A percentile compares a stretch with the other conserved stretches of the same genome.
Evolutionary conservation across 2,113 vertebrate species (phyloP).

Genomic region (Daphoenositta chrysoptera): DNA sequence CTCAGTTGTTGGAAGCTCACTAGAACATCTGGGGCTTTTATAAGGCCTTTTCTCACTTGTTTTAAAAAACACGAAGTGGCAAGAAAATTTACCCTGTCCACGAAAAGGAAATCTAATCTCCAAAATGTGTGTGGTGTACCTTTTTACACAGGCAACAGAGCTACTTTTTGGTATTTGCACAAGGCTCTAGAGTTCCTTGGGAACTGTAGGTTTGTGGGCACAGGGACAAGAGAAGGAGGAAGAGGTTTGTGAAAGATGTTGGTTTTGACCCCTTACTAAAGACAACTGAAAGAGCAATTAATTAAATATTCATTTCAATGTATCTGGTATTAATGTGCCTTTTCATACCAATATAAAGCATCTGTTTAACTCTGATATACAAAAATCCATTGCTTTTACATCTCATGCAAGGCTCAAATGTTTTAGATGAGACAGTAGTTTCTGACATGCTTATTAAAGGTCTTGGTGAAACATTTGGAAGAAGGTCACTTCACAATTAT

Average conservation of each 20-base stretch:
- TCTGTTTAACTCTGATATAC: not conserved
- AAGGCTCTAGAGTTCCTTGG: not conserved
- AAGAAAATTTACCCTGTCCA: not conserved
- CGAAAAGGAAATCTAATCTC: not conserved
- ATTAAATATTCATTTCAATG: not conserved
- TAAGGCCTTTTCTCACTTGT: not conserved
- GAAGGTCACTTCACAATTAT: conserved; percentile 9
- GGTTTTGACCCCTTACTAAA: not conserved
- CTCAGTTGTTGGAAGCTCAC: not conserved
- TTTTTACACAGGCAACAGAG: not conserved
- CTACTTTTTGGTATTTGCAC: not conserved
- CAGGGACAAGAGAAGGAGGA: not conserved
- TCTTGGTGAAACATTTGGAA: not conserved
- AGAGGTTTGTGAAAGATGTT: not conserved
- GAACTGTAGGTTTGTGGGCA: not conserved
- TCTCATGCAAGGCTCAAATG: not conserved
- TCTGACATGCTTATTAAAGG: not conserved
- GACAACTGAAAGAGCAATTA: not conserved
- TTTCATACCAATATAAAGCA: not conserved
- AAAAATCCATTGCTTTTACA: not conserved
- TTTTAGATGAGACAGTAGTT: not conserved
- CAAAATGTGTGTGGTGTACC: not conserved
- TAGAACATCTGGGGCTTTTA: not conserved
- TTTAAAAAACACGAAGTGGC: not conserved
- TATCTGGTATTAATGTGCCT: not conserved